These are phyloP conservation scores for Myotis vivesi DNA, from an alignment of 2,797 vertebrate species.

Conservation along the genomic window DNA sequence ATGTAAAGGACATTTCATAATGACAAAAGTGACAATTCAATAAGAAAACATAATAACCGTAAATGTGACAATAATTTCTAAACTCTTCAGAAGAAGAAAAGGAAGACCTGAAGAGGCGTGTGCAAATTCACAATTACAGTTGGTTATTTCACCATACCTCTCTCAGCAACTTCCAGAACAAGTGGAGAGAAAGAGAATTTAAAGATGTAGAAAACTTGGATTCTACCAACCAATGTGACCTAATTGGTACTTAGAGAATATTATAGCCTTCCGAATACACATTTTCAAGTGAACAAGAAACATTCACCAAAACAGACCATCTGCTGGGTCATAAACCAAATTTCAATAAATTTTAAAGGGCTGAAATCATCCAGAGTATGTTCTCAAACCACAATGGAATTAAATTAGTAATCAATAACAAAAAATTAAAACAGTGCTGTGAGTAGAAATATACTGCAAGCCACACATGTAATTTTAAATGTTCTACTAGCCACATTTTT, in stretches of 20 bases:
- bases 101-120: not conserved
- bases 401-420: conserved; percentile 26
- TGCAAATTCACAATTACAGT: not conserved
- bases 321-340: not conserved
- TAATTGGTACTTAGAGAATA: not conserved
- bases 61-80: not conserved
- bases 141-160: not conserved
- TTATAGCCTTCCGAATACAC: not conserved
- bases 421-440: not conserved
- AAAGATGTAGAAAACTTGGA: not conserved
- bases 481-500: conserved; percentile 38
- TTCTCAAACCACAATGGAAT: conserved; percentile 4
- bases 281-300: conserved; percentile 5
- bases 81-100: not conserved
- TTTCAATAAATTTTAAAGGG: not conserved
- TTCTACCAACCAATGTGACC: not conserved
- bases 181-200: not conserved
- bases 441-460: not conserved
- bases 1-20: not conserved
- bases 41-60: not conserved
- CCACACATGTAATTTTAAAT: not conserved
- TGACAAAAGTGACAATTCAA: not conserved
- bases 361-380: not conserved
- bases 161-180: not conserved
- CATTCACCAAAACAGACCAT: not conserved